Percentiles rank a stretch among this genome's conserved stretches.
Conservation (phyloP, 2,797 vertebrate species). For the Vireo griseus region DNA sequence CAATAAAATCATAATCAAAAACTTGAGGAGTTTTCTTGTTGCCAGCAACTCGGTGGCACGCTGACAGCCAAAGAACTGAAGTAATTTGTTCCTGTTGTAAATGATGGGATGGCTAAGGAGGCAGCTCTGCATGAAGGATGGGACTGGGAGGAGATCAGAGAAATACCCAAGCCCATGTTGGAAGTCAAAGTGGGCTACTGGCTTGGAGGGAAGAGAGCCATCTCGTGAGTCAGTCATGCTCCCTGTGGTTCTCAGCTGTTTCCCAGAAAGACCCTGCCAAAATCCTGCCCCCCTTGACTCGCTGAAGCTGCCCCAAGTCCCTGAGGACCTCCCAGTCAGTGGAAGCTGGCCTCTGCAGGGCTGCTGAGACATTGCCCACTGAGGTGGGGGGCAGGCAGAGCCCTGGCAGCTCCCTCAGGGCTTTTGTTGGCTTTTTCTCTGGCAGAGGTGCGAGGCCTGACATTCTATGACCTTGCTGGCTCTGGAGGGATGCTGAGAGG, state of each 20-base stretch:
- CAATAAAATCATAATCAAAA: not conserved
- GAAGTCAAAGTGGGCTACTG: constrained; percentile 4
- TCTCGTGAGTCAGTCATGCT: not conserved
- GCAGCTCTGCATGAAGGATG: not conserved
- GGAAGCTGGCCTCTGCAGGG: not conserved
- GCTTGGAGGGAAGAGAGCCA: constrained; percentile 12
- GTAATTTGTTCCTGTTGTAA: not conserved
- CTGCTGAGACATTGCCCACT: not conserved
- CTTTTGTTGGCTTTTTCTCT: not conserved
- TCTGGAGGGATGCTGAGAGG: not conserved
- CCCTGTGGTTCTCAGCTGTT: not conserved
- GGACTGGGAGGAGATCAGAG: not conserved
- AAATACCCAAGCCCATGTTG: not conserved
- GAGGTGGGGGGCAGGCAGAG: not conserved
- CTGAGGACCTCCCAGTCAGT: not conserved
- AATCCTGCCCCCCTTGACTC: not conserved
- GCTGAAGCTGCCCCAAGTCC: not conserved
- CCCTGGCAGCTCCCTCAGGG: not conserved
- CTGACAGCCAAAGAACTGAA: not conserved
- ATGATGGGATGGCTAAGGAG: not conserved
- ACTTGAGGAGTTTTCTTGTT: not conserved
- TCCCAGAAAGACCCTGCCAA: not conserved
- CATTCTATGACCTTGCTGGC: not conserved
- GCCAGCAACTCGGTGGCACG: not conserved
- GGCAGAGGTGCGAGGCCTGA: not conserved